These are phyloP conservation scores for Malthinus seriepunctatus DNA, from an alignment of 2,888 invertebrate genomes.

Conservation along the genomic window DNA sequence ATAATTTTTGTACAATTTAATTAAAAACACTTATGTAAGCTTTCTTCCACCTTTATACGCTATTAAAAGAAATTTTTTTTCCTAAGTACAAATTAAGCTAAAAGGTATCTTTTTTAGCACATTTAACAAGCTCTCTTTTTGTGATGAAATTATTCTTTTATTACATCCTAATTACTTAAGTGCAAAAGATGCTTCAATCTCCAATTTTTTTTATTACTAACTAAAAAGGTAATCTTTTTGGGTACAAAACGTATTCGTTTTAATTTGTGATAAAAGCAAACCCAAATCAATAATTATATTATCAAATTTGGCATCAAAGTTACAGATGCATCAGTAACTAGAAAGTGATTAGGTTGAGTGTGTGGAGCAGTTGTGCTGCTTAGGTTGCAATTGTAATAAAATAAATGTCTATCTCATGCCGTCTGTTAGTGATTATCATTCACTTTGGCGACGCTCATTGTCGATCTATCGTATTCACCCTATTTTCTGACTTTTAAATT, in stretches of 20 bases:
- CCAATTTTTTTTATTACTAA: too few species aligned
- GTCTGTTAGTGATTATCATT: constrained; percentile 46
- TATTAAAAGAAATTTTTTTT: too few species aligned
- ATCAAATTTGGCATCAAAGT: constrained; percentile 25
- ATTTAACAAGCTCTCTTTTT: too few species aligned
- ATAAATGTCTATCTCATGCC: constrained; percentile 49
- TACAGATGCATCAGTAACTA: constrained; percentile 30
- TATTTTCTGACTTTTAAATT: constrained; percentile 18
- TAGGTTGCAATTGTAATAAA: constrained; percentile 47
- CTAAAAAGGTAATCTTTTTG: too few species aligned
- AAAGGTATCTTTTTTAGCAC: too few species aligned
- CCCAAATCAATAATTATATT: constrained; percentile 28
- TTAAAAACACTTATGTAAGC: too few species aligned
- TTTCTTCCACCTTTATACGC: too few species aligned
- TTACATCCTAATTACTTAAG: too few species aligned
- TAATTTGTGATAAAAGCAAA: constrained; percentile 20
- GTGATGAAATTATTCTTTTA: too few species aligned
- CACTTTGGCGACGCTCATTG: constrained; percentile 39
- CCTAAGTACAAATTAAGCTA: too few species aligned
- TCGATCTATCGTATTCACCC: constrained; percentile 22
- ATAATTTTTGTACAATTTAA: too few species aligned
- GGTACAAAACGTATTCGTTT: background rate
- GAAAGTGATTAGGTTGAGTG: constrained; percentile 32
- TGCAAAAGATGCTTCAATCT: too few species aligned
- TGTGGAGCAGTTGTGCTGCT: constrained; percentile 46